A percentile compares a stretch with the other conserved stretches of the same genome.
phyloP scores from a whole-genome alignment of 2,113 vertebrate species.

The Formicarius rufipectus region DNA sequence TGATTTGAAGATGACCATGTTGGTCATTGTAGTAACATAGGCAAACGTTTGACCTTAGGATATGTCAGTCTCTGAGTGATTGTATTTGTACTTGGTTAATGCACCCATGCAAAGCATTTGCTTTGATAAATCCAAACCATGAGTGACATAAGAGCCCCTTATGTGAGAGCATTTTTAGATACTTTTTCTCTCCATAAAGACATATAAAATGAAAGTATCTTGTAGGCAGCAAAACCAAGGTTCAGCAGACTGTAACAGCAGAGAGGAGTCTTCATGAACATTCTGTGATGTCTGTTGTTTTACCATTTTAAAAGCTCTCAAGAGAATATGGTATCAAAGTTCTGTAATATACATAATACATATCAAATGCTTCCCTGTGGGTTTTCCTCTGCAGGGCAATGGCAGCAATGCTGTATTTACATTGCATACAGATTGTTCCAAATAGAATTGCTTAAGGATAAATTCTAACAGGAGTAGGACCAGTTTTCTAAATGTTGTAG shows the following conservation, averaged over 20 bases:
- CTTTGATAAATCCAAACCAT: not conserved
- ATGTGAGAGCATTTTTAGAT: not conserved
- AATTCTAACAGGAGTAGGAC: not conserved
- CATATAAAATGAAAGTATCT: not conserved
- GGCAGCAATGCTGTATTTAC: not conserved
- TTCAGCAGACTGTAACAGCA: not conserved
- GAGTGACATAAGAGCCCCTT: not conserved
- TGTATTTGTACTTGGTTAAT: not conserved
- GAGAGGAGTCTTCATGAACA: not conserved
- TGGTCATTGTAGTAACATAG: not conserved
- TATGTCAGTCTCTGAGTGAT: fast-evolving
- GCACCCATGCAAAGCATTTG: not conserved
- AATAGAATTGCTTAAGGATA: not conserved
- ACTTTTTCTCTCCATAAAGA: not conserved
- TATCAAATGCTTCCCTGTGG: not conserved
- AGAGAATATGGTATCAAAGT: not conserved
- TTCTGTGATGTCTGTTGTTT: not conserved
- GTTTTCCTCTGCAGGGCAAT: not conserved
- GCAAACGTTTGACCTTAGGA: not conserved
- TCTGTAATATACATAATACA: not conserved
- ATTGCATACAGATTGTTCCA: not conserved
- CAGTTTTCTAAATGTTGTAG: not conserved
- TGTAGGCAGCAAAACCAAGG: not conserved
- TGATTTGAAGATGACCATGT: not conserved
- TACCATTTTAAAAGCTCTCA: not conserved